Evolutionary conservation across 2,797 vertebrate species (phyloP), one percentile per base, ranked within the genome.

Genomic region (Hybognathus amarus): DNA sequence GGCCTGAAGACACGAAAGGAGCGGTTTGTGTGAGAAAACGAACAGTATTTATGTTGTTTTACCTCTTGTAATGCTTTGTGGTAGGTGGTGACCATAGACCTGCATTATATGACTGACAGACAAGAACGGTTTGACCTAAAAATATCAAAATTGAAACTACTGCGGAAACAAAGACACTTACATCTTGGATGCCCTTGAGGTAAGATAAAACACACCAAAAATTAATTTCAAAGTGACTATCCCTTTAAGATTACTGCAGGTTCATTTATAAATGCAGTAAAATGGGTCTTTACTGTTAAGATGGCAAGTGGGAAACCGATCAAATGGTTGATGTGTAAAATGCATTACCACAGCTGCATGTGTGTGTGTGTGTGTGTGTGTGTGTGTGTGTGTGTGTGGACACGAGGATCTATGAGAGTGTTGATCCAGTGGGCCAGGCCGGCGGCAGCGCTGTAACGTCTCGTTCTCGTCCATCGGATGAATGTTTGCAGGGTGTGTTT

Each of bases 401-500:
- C 2, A 6, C 11, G 27, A 73, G 27, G 50, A 67, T 27, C 24
- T 4, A 36, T 50, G 24, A n/a, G 20, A 45, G 27, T 78, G 64
- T 83, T 78, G 50, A 70, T 83, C 82, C 75, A 67, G 12, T 70
- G 66, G 82, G 66, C 52, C 74, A 59, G 30, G 54, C 66, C 67
- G 1, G 33, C 64, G 68, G 54, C 68, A 50, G 20, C 40, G 2
- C 18, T 67, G 13, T 30, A 54, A 45, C 45, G 50, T 56, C 77
- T 73, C 59, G 47, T 13, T 36, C 59, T 67, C 10, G 42, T 8
- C 61, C 83, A 88, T 88, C 66, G 56, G 66, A 66, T 52, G 50
- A 73, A 47, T 71, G 79, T 85, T 79, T 10, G 59, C 82, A 38
- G 71, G 75, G 63, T 67, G 54, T 76, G 79, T 85, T 79, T 15